Conservation (phyloP, 2,797 vertebrate species). For the Tadarida brasiliensis region DNA sequence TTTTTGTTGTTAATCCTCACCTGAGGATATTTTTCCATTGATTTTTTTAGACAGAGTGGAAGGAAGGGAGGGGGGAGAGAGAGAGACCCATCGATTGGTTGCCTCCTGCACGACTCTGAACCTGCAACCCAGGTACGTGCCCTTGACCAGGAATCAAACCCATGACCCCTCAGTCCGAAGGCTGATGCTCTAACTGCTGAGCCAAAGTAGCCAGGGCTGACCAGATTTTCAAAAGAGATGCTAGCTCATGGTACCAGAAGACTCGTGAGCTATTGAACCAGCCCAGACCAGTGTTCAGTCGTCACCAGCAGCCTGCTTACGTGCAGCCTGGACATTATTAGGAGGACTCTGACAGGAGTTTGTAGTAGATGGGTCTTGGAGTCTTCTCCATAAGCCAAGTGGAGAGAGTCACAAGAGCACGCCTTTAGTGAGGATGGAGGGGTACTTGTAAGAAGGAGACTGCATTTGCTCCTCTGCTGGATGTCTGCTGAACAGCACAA, state of each 20-base stretch:
- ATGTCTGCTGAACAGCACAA: background rate
- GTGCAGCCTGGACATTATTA: background rate
- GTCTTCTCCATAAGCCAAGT: background rate
- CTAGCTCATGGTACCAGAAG: background rate
- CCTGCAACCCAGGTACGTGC: too few relatives aligned
- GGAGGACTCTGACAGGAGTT: background rate
- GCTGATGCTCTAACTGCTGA: too few relatives aligned
- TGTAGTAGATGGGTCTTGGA: background rate
- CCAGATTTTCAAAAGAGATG: slow-evolving; percentile 23
- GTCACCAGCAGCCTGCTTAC: background rate
- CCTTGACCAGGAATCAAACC: too few relatives aligned
- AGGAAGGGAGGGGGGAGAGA: too few relatives aligned
- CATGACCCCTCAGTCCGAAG: too few relatives aligned
- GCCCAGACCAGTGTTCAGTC: background rate
- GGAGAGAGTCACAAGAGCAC: background rate
- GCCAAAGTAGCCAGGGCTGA: too few relatives aligned
- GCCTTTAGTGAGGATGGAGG: background rate
- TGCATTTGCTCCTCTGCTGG: background rate
- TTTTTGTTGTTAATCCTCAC: too few relatives aligned
- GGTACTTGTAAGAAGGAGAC: background rate
- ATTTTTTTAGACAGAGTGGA: too few relatives aligned
- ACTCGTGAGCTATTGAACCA: background rate
- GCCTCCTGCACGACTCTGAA: too few relatives aligned
- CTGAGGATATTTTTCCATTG: too few relatives aligned
- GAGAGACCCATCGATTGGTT: too few relatives aligned